phyloP scores from a whole-genome alignment of 2,888 invertebrate species.

The Lacanobia oleracea region DNA sequence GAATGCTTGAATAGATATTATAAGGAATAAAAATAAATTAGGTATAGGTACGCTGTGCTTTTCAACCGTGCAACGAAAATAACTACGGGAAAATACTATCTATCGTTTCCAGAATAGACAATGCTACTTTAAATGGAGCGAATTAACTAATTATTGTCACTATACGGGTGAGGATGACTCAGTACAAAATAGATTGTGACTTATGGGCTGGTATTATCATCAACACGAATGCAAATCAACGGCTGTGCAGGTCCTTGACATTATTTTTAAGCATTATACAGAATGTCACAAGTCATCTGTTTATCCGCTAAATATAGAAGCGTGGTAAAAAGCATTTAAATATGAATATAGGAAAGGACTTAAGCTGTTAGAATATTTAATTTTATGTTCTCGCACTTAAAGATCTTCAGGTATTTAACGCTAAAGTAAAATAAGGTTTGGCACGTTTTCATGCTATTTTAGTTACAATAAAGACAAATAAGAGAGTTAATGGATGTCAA shows the following conservation, averaged over 20 bases:
- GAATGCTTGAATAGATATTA: background rate
- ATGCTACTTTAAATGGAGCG: background rate
- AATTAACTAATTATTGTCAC: slow-evolving; percentile 18
- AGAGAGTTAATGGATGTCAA: background rate
- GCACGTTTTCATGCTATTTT: slow-evolving; percentile 33
- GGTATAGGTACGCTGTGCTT: background rate
- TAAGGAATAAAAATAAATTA: background rate
- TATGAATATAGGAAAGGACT: slow-evolving; percentile 24
- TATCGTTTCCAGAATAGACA: background rate
- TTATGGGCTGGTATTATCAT: slow-evolving; percentile 71
- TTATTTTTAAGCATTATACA: slow-evolving; percentile 75
- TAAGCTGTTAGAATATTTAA: slow-evolving; percentile 11
- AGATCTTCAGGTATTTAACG: slow-evolving; percentile 1
- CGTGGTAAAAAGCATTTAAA: slow-evolving; percentile 23
- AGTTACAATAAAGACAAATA: background rate
- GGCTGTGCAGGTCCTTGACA: slow-evolving; percentile 79
- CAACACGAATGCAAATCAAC: slow-evolving; percentile 78
- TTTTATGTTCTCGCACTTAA: slow-evolving; percentile 7
- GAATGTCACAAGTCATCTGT: slow-evolving; percentile 65
- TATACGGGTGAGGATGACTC: slow-evolving; percentile 50
- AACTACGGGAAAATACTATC: slow-evolving; percentile 28
- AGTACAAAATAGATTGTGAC: slow-evolving; percentile 45
- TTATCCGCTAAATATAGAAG: slow-evolving; percentile 41
- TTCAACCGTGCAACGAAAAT: background rate
- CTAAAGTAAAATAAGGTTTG: background rate